These are phyloP conservation scores for Enteromius argenteus DNA, from an alignment of 2,797 vertebrate genomes.

Conservation along the genomic window DNA sequence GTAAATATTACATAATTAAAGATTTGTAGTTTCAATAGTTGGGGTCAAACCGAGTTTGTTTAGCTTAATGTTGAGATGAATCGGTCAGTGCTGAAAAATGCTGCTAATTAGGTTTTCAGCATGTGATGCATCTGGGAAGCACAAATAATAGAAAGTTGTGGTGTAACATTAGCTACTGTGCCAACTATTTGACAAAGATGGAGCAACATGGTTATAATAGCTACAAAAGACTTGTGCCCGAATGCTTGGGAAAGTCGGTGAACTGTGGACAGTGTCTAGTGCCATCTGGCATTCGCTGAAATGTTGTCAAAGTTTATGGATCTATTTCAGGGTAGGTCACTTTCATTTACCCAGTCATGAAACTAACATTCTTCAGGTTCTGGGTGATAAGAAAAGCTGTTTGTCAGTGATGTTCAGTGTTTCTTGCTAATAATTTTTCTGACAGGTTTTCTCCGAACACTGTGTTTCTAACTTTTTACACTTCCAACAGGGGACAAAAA, in stretches of 20 bases:
- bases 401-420: not conserved
- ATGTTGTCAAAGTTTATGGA: conserved; percentile 44
- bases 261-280: conserved; percentile 40
- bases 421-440: not conserved
- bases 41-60: not conserved
- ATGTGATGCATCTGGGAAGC: conserved; percentile 56
- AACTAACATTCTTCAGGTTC: conserved; percentile 14
- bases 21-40: not conserved
- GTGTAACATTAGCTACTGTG: conserved; percentile 31
- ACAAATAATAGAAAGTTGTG: conserved; percentile 19
- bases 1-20: not conserved
- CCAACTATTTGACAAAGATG: conserved; percentile 58
- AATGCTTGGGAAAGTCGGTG: conserved; percentile 55
- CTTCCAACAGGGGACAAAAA: conserved; percentile 36
- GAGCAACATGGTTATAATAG: conserved; percentile 45
- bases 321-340: conserved; percentile 38
- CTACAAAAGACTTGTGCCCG: conserved; percentile 52
- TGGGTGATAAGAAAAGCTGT: not conserved
- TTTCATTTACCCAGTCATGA: conserved; percentile 21
- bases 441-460: not conserved
- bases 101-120: conserved; percentile 56
- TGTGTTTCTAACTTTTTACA: not conserved
- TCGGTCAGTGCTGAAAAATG: conserved; percentile 29
- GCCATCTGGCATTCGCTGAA: conserved; percentile 46
- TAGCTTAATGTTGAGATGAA: conserved; percentile 48